A percentile compares a stretch with the other conserved stretches of the same genome.
These are phyloP conservation scores for Zaprionus ornatus DNA, from an alignment of 1,140 invertebrate genomes.

Conservation along the genomic window DNA sequence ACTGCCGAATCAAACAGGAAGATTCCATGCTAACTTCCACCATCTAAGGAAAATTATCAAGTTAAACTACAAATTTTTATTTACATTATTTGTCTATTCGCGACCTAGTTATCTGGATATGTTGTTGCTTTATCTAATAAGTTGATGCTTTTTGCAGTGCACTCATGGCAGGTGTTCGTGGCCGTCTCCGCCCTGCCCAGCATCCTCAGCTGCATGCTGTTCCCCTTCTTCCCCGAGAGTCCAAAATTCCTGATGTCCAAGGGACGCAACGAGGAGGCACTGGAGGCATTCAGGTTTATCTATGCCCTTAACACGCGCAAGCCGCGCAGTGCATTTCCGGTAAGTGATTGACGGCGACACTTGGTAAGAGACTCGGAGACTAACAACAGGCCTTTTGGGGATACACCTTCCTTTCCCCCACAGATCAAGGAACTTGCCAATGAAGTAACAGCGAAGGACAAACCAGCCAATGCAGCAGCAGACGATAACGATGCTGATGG, in stretches of 20 bases:
- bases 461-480: not conserved
- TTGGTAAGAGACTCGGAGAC: not conserved
- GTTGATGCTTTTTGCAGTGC: conserved; percentile 81
- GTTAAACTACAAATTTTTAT: no score
- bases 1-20: not conserved
- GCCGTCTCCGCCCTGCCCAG: conserved; percentile 87
- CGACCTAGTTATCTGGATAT: no score
- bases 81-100: no score
- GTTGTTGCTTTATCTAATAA: not conserved
- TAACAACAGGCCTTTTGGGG: not conserved
- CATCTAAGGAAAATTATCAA: not conserved
- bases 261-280: conserved; percentile 88
- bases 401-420: not conserved
- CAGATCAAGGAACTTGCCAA: conserved; percentile 67
- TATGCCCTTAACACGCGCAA: conserved; percentile 86
- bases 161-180: conserved; percentile 92
- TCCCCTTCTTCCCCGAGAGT: conserved; percentile 90
- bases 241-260: conserved; percentile 92
- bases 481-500: not conserved
- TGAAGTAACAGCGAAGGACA: conserved; percentile 47
- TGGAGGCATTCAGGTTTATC: conserved; percentile 68
- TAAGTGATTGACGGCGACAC: conserved; percentile 82
- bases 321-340: conserved; percentile 86
- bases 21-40: no score
- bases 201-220: conserved; percentile 86